phyloP scores from a whole-genome alignment of 30 jellyfish, hydroid and myxozoan species.

The Turritopsis dohrnii region DNA sequence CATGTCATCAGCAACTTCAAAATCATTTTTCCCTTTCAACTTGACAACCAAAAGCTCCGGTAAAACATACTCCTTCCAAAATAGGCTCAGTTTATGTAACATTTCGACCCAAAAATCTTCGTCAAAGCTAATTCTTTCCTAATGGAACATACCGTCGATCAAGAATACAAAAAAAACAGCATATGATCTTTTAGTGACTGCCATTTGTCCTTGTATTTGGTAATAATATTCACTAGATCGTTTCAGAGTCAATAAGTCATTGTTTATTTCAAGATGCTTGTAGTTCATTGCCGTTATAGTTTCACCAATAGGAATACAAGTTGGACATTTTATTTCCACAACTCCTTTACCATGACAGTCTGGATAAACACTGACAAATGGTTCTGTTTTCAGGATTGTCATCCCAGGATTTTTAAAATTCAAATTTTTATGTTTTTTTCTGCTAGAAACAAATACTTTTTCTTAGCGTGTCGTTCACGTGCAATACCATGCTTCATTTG shows the following conservation, averaged over 20 bases:
- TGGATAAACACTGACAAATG: no score
- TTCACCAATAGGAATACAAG: background rate
- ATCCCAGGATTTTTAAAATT: no score
- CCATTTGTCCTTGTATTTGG: slow-evolving; percentile 41
- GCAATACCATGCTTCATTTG: no score
- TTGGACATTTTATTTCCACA: no score
- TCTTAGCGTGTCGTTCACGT: no score
- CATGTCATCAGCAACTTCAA: background rate
- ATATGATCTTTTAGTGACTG: slow-evolving; percentile 21
- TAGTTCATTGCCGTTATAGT: background rate
- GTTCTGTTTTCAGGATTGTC: no score
- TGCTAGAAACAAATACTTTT: no score
- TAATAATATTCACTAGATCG: slow-evolving; percentile 21
- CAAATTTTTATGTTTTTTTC: no score
- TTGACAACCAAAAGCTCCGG: no score
- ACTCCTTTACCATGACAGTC: no score
- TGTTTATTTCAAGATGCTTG: slow-evolving; percentile 11
- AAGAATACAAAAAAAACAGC: slow-evolving; percentile 30
- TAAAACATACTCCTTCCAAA: no score
- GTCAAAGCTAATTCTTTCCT: background rate
- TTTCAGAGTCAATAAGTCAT: background rate
- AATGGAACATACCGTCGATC: slow-evolving; percentile 13
- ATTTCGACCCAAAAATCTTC: background rate
- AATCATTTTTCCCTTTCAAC: background rate
- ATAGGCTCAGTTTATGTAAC: no score